Percentiles rank a stretch among this genome's conserved stretches.
Evolutionary conservation across 92 coral and sea anemone genomes (phyloP).

Genomic region (Porites evermanni): DNA sequence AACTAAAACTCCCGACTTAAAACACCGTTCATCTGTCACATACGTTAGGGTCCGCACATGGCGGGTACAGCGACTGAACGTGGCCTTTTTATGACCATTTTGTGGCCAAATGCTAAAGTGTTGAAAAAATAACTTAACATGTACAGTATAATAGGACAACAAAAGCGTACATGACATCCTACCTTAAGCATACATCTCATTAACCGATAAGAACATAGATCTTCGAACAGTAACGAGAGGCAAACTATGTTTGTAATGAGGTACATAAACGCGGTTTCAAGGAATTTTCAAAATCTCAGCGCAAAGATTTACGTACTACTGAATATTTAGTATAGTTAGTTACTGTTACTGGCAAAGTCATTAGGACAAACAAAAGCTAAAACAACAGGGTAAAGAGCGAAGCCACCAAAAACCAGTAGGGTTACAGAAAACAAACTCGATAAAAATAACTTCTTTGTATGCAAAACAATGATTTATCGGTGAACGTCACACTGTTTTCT

Average conservation of each 20-base stretch:
- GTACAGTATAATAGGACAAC: too few species aligned
- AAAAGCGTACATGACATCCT: too few species aligned
- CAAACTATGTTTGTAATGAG: too few species aligned
- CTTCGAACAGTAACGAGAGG: too few species aligned
- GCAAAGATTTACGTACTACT: background rate
- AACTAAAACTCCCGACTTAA: too few species aligned
- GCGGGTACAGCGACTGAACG: too few species aligned
- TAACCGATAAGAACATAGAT: background rate
- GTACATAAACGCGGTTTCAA: too few species aligned
- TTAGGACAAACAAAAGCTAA: background rate
- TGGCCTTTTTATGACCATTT: too few species aligned
- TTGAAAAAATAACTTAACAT: too few species aligned
- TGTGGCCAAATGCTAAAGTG: too few species aligned
- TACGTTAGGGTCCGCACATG: too few species aligned
- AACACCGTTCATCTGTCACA: too few species aligned
- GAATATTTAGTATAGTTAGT: background rate
- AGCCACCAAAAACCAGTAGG: background rate
- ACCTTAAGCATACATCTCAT: background rate
- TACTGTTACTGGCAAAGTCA: background rate
- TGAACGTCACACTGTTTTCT: background rate
- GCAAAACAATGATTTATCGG: background rate
- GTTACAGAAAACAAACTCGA: conserved; percentile 1
- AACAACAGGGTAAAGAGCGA: background rate
- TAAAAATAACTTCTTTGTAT: background rate
- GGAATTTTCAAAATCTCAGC: background rate